Evolutionary conservation across 2,113 vertebrate genomes (phyloP).

Genomic region (Lathamus discolor): DNA sequence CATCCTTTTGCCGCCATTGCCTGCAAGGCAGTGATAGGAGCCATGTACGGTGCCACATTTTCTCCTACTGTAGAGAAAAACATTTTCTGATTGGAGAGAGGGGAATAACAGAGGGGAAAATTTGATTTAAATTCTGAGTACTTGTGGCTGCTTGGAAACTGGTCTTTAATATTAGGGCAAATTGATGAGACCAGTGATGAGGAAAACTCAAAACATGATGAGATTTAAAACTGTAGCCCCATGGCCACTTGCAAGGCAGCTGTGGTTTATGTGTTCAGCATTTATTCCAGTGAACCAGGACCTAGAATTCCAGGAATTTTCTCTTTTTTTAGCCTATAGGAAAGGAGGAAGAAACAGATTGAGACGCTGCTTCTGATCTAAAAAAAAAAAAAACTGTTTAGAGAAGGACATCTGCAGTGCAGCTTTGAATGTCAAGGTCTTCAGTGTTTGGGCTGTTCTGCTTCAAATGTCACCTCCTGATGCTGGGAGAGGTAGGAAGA

Average conservation of each 20-base stretch:
- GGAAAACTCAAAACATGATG: background rate
- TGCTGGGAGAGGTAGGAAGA: background rate
- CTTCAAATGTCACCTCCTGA: background rate
- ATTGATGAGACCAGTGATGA: background rate
- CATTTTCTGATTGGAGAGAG: background rate
- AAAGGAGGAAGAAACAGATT: constrained; percentile 11
- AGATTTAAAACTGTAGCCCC: background rate
- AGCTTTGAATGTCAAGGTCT: background rate
- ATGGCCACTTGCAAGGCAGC: background rate
- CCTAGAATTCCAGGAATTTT: constrained; percentile 34
- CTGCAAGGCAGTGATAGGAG: background rate
- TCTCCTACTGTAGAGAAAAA: background rate
- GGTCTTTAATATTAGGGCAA: background rate
- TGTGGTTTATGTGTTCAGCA: background rate
- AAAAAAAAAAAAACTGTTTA: constrained; percentile 19
- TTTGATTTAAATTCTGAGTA: background rate
- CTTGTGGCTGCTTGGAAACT: background rate
- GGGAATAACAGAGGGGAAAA: background rate
- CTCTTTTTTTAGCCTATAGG: background rate
- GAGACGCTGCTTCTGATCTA: background rate
- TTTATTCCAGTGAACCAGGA: background rate
- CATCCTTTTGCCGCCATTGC: rapidly evolving
- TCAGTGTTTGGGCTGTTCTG: background rate
- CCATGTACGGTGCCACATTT: rapidly evolving
- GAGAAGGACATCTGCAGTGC: constrained; percentile 26